Percentiles rank a stretch among this genome's conserved stretches.
These are phyloP conservation scores for Dipodomys merriami DNA, from an alignment of 2,113 vertebrate genomes.

Conservation along the genomic window DNA sequence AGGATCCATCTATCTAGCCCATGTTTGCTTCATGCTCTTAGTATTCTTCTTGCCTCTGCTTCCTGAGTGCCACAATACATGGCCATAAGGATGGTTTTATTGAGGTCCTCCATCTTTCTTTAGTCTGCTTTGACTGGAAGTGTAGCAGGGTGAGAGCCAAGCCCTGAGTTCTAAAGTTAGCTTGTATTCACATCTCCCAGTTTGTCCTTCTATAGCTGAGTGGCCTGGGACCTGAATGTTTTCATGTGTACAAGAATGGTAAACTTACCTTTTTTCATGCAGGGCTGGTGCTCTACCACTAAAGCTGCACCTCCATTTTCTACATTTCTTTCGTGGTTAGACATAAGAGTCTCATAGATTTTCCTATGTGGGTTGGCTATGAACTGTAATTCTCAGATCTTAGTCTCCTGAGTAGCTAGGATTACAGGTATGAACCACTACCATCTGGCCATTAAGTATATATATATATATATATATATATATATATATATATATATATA, in stretches of 20 bases:
- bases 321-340: too few relatives aligned
- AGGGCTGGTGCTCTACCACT: too few relatives aligned
- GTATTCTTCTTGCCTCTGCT: background rate
- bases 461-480: too few relatives aligned
- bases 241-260: background rate
- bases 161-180: background rate
- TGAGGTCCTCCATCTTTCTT: background rate
- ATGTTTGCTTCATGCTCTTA: background rate
- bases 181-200: background rate
- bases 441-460: too few relatives aligned
- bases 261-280: too few relatives aligned
- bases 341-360: too few relatives aligned
- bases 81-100: accelerated
- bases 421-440: too few relatives aligned
- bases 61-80: background rate
- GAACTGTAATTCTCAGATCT: too few relatives aligned
- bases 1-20: background rate
- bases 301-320: too few relatives aligned
- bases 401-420: too few relatives aligned
- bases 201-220: background rate
- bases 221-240: conserved; percentile 17
- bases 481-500: too few relatives aligned
- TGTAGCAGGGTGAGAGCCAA: background rate
- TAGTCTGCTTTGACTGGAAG: background rate
- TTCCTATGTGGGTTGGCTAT: too few relatives aligned